Conservation (phyloP, 1,140 invertebrate species). For the Bombus breviceps region DNA sequence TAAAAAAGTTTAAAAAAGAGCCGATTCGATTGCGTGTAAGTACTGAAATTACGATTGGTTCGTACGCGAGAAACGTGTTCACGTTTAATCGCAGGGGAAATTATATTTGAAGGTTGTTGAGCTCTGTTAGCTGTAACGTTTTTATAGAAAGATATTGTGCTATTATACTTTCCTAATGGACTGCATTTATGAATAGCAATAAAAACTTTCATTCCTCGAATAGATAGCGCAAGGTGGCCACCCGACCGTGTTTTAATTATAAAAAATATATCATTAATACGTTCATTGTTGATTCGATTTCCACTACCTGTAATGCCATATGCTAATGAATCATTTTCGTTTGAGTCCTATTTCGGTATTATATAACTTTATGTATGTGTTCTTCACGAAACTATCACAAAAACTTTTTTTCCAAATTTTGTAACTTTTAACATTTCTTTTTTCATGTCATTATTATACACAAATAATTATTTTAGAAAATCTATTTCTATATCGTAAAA, state of each 20-base stretch:
- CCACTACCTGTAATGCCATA: neutral
- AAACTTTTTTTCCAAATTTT: neutral
- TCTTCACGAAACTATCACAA: neutral
- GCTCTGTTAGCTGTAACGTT: neutral
- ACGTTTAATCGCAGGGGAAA: neutral
- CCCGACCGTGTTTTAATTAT: slow-evolving; percentile 23
- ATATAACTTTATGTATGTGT: neutral
- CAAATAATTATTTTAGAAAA: neutral
- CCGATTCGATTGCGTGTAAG: slow-evolving; percentile 45
- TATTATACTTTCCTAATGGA: neutral
- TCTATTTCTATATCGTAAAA: neutral
- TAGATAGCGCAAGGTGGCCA: neutral
- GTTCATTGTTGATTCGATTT: neutral
- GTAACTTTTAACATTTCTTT: too few species aligned
- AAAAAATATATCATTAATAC: neutral
- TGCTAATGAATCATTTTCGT: neutral
- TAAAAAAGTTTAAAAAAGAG: slow-evolving; percentile 49
- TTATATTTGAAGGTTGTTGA: neutral
- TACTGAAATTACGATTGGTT: slow-evolving; percentile 30
- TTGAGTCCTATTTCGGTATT: neutral
- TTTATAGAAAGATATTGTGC: neutral
- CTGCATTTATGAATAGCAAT: neutral
- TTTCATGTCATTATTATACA: neutral
- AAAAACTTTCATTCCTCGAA: too few species aligned
- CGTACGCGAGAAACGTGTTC: neutral